Evolutionary conservation across 2,888 invertebrate genomes (phyloP).

Genomic region (Vanessa cardui): DNA sequence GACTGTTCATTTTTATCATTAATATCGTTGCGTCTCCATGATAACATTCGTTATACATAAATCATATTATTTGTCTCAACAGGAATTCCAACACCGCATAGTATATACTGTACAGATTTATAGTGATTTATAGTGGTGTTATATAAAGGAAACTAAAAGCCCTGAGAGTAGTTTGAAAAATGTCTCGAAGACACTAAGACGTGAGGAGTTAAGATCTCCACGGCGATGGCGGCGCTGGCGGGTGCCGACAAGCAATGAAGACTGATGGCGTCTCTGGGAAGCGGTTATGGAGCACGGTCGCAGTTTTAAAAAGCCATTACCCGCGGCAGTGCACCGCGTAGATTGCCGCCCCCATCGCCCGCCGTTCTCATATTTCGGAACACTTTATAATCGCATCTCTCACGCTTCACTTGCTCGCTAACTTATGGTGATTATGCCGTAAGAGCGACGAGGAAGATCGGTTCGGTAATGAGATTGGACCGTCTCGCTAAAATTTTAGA

Average conservation of each 20-base stretch:
- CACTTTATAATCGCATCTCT: conserved; percentile 82
- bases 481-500: conserved; percentile 80
- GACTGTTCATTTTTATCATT: conserved; percentile 50
- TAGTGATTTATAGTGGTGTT: not conserved
- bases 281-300: conserved; percentile 83
- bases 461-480: conserved; percentile 81
- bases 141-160: conserved; percentile 33
- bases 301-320: conserved; percentile 83
- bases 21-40: not conserved
- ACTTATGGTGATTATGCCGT: conserved; percentile 82
- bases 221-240: conserved; percentile 65
- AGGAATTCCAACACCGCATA: not conserved
- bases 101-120: not conserved
- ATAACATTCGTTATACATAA: not conserved
- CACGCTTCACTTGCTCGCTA: conserved; percentile 79
- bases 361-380: conserved; percentile 78
- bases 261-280: conserved; percentile 81
- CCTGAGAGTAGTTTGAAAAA: conserved; percentile 39
- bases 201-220: conserved; percentile 75
- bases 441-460: conserved; percentile 82
- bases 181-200: conserved; percentile 40
- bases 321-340: conserved; percentile 77
- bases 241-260: conserved; percentile 83
- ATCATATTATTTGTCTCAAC: not conserved
- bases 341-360: conserved; percentile 64